Evolutionary conservation across 2,797 vertebrate species (phyloP), one percentile per base, ranked within the genome.

Genomic region (Mastacembelus armatus): DNA sequence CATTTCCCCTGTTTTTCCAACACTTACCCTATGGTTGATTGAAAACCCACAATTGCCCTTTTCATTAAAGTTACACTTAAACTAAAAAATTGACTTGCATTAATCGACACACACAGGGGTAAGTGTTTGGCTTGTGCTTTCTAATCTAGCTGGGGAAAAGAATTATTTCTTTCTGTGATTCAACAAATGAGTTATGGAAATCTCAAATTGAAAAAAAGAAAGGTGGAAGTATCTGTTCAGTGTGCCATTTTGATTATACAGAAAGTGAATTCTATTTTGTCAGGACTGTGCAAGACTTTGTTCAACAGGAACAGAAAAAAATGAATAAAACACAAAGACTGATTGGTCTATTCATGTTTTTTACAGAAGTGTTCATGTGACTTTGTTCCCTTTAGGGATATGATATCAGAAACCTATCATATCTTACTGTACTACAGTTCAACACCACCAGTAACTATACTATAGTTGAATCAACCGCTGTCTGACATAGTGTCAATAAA

Each of bases 1-100:
- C 61, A 58, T 40, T 73, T 71, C 48, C 60, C 5, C 45, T 56
- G n/a, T 43, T 18, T 36, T 66, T 66, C 60, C 61, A 66, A 22
- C 35, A 8, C 15, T 60, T 36, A 65, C 4, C 14, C 18, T 55
- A 18, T 22, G 24, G 36, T n/a, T 44, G 9, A 56, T 42, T 45
- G 30, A 22, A 63, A 56, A 47, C 14, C 9, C 3, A 22, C 40
- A 39, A n/a, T 40, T 32, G n/a, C 18, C 16, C 5, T 43, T 21
- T 33, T 19, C 24, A 18, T 52, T 16, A 40, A 60, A 40, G 14
- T 12, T 14, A 52, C n/a, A 7, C 3, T 4, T 45, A 35, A 1
- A 29, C 19, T 21, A 19, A 48, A 33, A 8, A 27, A 26, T 21
- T 16, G 15, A 10, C 10, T 45, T 54, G 7, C 3, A 45, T 32